phyloP scores from a whole-genome alignment of 1,140 invertebrate genomes.

The Tetraneura akinire region DNA sequence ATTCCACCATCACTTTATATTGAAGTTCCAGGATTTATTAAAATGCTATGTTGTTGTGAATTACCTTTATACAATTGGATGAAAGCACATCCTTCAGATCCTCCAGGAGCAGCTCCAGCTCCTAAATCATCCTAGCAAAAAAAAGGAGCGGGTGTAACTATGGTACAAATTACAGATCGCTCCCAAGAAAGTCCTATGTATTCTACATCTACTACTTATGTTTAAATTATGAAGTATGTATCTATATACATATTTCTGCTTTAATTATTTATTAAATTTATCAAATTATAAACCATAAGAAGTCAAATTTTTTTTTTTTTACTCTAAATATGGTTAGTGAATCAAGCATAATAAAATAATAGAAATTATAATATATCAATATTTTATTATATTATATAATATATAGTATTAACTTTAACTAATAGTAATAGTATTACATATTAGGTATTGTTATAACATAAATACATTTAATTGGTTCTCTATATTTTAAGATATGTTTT shows the following conservation, averaged over 20 bases:
- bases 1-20: conserved; percentile 81
- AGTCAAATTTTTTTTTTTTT: too few relatives aligned
- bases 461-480: too few relatives aligned
- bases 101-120: conserved; percentile 51
- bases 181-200: conserved; percentile 29
- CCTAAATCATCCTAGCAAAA: conserved; percentile 52
- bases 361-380: too few relatives aligned
- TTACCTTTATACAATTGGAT: conserved; percentile 82
- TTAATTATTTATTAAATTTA: too few relatives aligned
- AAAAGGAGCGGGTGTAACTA: conserved; percentile 44
- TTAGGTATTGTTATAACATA: too few relatives aligned
- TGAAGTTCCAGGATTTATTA: conserved; percentile 77
- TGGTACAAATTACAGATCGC: conserved; percentile 46
- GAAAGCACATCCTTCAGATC: conserved; percentile 59
- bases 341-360: too few relatives aligned
- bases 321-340: too few relatives aligned
- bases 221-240: conserved; percentile 4
- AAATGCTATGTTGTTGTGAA: conserved; percentile 82
- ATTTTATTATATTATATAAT: too few relatives aligned
- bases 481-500: too few relatives aligned
- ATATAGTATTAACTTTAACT: too few relatives aligned
- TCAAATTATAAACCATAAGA: too few relatives aligned
- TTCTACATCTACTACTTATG: conserved; percentile 29
- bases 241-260: not conserved
- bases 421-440: too few relatives aligned